Conservation (phyloP, 1,140 invertebrate genomes). For the Caenorhabditis remanei region DNA sequence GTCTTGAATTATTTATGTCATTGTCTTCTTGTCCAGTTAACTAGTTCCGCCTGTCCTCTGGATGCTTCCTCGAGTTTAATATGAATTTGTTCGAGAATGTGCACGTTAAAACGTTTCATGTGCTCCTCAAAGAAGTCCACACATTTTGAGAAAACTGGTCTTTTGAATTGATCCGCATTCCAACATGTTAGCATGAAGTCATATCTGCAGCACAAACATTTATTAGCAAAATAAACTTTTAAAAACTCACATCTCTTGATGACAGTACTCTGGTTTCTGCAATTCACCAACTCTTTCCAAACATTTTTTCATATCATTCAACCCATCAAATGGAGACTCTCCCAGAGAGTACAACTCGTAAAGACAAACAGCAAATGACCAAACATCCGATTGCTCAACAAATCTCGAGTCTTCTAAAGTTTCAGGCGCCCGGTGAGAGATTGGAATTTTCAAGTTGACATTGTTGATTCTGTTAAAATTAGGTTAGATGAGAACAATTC, state of each 20-base stretch:
- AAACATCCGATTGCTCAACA: neutral
- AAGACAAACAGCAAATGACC: neutral
- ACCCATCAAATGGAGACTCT: neutral
- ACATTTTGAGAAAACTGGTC: neutral
- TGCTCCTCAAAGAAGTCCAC: neutral
- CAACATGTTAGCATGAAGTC: neutral
- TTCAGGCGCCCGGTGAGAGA: neutral
- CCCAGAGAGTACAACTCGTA: neutral
- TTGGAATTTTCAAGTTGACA: neutral
- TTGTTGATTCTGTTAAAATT: neutral
- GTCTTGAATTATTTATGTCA: neutral
- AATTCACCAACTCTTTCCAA: neutral
- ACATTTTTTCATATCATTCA: neutral
- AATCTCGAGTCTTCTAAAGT: neutral
- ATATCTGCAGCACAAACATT: neutral
- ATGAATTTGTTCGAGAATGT: neutral
- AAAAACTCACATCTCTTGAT: neutral
- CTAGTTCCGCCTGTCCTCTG: neutral
- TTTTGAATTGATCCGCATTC: neutral
- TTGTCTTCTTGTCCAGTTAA: neutral
- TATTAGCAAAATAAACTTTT: neutral
- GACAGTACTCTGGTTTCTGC: neutral
- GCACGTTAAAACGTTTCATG: neutral
- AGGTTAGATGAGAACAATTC: neutral
- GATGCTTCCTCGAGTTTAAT: neutral